phyloP scores from a whole-genome alignment of 2,797 vertebrate genomes.

The Micropoecilia bifurca region DNA sequence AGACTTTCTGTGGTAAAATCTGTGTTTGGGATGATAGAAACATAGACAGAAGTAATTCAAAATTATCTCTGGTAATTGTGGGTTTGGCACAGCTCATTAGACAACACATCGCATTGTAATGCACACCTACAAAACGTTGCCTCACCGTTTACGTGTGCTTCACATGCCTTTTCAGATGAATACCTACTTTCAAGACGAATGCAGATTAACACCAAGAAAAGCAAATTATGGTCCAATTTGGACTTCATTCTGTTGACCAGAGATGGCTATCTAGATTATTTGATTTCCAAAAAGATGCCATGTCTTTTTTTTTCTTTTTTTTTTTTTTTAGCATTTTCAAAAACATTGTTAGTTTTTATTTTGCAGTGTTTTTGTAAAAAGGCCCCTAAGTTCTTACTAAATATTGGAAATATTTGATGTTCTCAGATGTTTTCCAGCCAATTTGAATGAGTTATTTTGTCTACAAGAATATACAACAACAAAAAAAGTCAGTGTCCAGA shows the following conservation, averaged over 20 bases:
- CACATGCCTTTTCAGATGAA: background rate
- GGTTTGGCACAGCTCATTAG: slow-evolving; percentile 10
- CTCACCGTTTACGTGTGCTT: background rate
- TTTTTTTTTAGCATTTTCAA: background rate
- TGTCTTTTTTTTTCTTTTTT: background rate
- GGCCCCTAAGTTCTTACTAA: background rate
- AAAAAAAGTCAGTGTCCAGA: background rate
- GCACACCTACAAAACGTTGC: slow-evolving; percentile 10
- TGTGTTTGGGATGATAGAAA: slow-evolving; percentile 13
- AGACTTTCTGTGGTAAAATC: slow-evolving; percentile 3
- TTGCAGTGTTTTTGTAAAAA: background rate
- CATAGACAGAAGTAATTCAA: background rate
- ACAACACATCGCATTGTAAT: background rate
- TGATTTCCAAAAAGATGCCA: background rate
- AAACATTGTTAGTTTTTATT: background rate
- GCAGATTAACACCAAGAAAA: background rate
- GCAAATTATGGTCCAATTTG: background rate
- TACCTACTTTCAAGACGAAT: background rate
- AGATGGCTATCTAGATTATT: background rate
- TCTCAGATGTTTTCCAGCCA: background rate
- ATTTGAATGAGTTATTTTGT: background rate
- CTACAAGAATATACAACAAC: background rate
- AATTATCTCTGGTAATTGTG: slow-evolving; percentile 5
- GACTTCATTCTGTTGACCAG: background rate
- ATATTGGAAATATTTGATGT: background rate